Evolutionary conservation across 2,113 vertebrate genomes (phyloP).

Genomic region (Menura novaehollandiae): DNA sequence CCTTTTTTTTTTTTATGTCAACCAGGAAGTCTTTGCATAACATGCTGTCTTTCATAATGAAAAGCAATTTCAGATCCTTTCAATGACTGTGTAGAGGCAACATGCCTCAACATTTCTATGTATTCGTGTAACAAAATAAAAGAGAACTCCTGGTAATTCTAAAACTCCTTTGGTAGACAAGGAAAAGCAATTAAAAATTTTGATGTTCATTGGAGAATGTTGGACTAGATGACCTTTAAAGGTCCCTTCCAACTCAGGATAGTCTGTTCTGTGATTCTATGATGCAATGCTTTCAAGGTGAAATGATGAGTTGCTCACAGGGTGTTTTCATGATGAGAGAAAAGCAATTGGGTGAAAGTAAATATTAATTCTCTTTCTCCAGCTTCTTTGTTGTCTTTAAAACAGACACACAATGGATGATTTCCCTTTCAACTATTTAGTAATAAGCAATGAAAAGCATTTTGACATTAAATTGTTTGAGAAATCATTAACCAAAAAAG

Average conservation of each 20-base stretch:
- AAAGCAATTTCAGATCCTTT: neutral
- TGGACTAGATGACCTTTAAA: neutral
- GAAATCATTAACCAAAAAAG: neutral
- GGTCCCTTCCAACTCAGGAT: neutral
- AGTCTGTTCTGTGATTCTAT: neutral
- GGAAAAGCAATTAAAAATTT: neutral
- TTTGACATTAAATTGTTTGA: slow-evolving; percentile 23
- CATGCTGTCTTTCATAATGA: neutral
- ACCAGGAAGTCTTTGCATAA: neutral
- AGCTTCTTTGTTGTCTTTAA: slow-evolving; percentile 6
- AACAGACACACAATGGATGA: neutral
- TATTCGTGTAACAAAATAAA: neutral
- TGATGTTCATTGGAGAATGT: neutral
- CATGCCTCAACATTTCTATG: neutral
- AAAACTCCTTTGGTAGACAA: neutral
- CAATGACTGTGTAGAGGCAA: neutral
- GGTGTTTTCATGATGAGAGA: neutral
- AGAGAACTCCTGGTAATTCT: neutral
- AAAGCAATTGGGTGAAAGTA: neutral
- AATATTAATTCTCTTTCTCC: neutral
- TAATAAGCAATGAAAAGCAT: slow-evolving; percentile 7
- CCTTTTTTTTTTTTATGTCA: neutral
- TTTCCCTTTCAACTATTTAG: neutral
- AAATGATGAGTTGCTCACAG: neutral
- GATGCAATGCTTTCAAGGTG: neutral